These are phyloP conservation scores for Pachliopta kotzebuea DNA, from an alignment of 2,888 invertebrate genomes.

Conservation along the genomic window DNA sequence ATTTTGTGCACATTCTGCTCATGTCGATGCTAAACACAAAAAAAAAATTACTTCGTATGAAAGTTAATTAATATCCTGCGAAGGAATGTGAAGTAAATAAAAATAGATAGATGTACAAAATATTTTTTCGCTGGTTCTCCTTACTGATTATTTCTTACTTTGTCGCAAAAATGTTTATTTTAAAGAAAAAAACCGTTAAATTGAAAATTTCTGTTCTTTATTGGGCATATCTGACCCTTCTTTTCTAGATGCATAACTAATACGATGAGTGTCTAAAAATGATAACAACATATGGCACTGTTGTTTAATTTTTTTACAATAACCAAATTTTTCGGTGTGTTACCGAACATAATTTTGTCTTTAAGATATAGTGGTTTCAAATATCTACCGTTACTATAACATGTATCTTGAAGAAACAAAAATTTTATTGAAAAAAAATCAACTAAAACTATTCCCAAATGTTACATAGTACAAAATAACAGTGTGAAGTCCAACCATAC, in stretches of 20 bases:
- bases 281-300: slow-evolving; percentile 56
- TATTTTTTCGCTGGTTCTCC: not conserved
- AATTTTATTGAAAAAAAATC: too few species aligned
- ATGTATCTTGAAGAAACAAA: too few species aligned
- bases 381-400: too few species aligned
- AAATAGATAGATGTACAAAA: not conserved
- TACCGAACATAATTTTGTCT: not conserved
- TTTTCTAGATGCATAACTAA: slow-evolving; percentile 67
- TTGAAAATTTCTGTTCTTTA: slow-evolving; percentile 23
- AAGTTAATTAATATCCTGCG: not conserved
- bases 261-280: slow-evolving; percentile 65
- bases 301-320: not conserved
- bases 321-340: not conserved
- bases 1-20: too few species aligned
- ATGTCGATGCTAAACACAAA: not conserved
- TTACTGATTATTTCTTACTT: not conserved
- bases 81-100: not conserved
- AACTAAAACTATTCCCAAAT: too few species aligned
- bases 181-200: slow-evolving; percentile 1
- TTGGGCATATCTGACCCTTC: slow-evolving; percentile 41
- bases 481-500: too few species aligned
- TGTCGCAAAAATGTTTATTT: not conserved
- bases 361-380: too few species aligned
- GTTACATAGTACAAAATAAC: too few species aligned
- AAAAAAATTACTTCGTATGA: not conserved